A percentile compares a stretch with the other conserved stretches of the same genome.
phyloP scores from a whole-genome alignment of 1,140 invertebrate species.

The Phymorhynchus buccinoides region DNA sequence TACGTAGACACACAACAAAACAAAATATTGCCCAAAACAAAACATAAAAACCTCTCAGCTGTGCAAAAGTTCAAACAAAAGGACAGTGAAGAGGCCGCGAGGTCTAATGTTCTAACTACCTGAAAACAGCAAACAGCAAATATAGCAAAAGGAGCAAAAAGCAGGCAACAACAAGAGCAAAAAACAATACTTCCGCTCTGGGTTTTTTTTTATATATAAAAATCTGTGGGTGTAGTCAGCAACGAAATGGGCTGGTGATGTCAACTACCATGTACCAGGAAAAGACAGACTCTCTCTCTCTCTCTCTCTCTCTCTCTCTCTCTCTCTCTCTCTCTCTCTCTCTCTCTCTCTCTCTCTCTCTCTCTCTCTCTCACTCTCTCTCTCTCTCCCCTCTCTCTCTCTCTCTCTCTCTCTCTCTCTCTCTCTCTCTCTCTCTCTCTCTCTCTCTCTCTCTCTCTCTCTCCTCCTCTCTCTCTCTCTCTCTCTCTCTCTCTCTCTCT shows the following conservation, averaged over 20 bases:
- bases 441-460: background rate
- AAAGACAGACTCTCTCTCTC: background rate
- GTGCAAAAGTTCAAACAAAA: too few species aligned
- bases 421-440: background rate
- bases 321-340: background rate
- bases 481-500: background rate
- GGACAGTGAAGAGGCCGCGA: too few species aligned
- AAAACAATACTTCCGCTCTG: too few species aligned
- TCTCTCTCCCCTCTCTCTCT: conserved; percentile 12
- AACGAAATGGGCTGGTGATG: background rate
- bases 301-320: background rate
- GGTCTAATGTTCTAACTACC: too few species aligned
- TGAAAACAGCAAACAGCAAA: too few species aligned
- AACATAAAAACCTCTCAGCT: too few species aligned
- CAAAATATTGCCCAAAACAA: too few species aligned
- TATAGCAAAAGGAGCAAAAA: background rate
- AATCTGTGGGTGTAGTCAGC: background rate
- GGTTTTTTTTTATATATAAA: too few species aligned
- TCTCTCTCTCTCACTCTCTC: background rate
- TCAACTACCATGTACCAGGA: background rate
- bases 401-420: background rate
- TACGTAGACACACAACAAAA: too few species aligned
- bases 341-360: background rate
- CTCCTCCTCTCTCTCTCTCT: background rate
- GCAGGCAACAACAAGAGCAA: background rate